These are phyloP conservation scores for Pterocles burchelli DNA, from an alignment of 2,113 vertebrate species.

Conservation along the genomic window DNA sequence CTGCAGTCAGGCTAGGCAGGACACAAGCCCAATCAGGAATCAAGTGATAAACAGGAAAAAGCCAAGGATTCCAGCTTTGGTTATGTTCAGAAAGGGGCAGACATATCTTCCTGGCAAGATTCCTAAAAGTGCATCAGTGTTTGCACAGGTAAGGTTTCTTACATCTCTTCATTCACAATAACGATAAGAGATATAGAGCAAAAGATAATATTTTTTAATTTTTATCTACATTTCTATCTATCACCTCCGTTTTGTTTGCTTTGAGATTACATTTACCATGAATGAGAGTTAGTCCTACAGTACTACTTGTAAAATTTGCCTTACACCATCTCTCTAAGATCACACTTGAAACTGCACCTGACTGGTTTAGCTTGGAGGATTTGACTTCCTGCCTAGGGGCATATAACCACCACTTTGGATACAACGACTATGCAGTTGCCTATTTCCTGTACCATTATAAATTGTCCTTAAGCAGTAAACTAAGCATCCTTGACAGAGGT, in stretches of 20 bases:
- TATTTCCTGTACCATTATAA: not conserved
- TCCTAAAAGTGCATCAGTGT: not conserved
- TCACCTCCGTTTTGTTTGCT: not conserved
- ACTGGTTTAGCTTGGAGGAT: not conserved
- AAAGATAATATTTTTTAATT: not conserved
- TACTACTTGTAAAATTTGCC: conserved; percentile 19
- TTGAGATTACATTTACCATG: not conserved
- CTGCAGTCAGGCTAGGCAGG: not conserved
- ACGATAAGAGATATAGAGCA: not conserved
- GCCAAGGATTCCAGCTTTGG: not conserved
- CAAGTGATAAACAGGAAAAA: not conserved
- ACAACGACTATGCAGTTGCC: not conserved
- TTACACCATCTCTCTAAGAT: conserved; percentile 18
- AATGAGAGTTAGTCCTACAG: not conserved
- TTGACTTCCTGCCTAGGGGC: not conserved
- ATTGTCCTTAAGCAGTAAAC: not conserved
- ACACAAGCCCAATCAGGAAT: not conserved
- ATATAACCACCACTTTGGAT: not conserved
- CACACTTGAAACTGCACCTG: not conserved
- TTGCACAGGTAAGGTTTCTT: not conserved
- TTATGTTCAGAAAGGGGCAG: not conserved
- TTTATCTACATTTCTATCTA: not conserved
- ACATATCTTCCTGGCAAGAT: not conserved
- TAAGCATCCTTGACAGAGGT: not conserved
- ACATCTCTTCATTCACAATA: not conserved